Percentiles rank a stretch among this genome's conserved stretches.
phyloP scores from a whole-genome alignment of 2,888 invertebrate genomes.

The Heteromurus nitidus region DNA sequence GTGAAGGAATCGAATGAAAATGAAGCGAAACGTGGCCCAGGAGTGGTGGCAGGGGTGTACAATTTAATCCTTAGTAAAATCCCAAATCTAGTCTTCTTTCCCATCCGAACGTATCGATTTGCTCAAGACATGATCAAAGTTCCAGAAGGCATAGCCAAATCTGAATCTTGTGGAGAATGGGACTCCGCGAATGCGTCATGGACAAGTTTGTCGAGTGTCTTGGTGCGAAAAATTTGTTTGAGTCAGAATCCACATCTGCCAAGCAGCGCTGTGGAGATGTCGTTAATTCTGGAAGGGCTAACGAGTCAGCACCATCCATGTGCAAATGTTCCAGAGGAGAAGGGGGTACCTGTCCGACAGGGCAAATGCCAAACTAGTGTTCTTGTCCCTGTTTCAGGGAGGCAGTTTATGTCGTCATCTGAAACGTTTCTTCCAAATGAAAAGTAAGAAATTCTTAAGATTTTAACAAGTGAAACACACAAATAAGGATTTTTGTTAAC shows the following conservation, averaged over 20 bases:
- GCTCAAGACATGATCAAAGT: constrained; percentile 21
- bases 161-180: constrained; percentile 4
- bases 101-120: constrained; percentile 38
- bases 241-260: constrained; percentile 34
- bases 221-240: constrained; percentile 44
- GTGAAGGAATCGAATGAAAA: not conserved
- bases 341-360: constrained; percentile 38
- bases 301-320: constrained; percentile 47
- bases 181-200: constrained; percentile 48
- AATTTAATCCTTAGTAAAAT: constrained; percentile 30
- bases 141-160: constrained; percentile 42
- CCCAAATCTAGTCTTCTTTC: constrained; percentile 53
- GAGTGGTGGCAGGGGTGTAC: not conserved
- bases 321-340: constrained; percentile 55
- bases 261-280: constrained; percentile 35
- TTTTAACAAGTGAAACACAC: not conserved
- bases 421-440: constrained; percentile 32
- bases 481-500: no score
- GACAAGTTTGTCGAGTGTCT: constrained; percentile 24
- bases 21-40: not conserved
- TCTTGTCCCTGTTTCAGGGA: constrained; percentile 42
- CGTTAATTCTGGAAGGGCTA: constrained; percentile 49
- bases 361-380: constrained; percentile 56
- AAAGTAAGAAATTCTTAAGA: not conserved
- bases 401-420: not conserved